Evolutionary conservation across 2,797 vertebrate genomes (phyloP), one percentile per base, ranked within the genome.

Genomic region (Alcedo atthis): DNA sequence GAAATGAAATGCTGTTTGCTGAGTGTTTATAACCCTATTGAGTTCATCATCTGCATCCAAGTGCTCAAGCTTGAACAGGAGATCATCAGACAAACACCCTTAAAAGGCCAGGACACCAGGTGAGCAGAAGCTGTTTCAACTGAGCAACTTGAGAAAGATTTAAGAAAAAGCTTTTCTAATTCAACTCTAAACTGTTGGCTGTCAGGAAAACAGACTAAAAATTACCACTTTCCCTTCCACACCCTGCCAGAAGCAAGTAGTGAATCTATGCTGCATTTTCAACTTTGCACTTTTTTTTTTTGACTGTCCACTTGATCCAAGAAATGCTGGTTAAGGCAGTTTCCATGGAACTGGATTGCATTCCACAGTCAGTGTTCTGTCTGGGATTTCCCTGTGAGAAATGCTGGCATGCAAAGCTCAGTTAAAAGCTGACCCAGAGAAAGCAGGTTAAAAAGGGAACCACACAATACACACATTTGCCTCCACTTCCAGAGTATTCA

Each of bases 381-480:
- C 98, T 98, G 97, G 96, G 91, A 98, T 96, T 98, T 97, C 94
- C 91, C 94, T 95, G 94, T 92, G 89, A 97, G 94, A 96, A 93
- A 93, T 95, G 97, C 97, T 93, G 96, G 96, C 98, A 99, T 99
- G 98, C 99, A 99, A 98, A 98, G 98, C 98, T 97, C 86, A 77
- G 92, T 76, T 94, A 93, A 95, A 97, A 95, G 92, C 92, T 87
- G 95, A 94, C 85, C 95, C 96, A 97, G 96, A 96, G 94, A 83
- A 97, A 96, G 97, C 94, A 94, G 93, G 85, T 95, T 95, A 96
- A 94, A 94, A 94, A 95, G 96, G 93, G 92, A 97, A 97, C 97
- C 97, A 97, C 96, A 96, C 97, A 93, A 99, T 99, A 99, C 99
- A 99, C 99, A 99, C 99, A 99, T 99, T 99, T 99, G 98, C 98